These are phyloP conservation scores for Phylloscopus collybita DNA, from an alignment of 2,797 vertebrate genomes.

Conservation along the genomic window DNA sequence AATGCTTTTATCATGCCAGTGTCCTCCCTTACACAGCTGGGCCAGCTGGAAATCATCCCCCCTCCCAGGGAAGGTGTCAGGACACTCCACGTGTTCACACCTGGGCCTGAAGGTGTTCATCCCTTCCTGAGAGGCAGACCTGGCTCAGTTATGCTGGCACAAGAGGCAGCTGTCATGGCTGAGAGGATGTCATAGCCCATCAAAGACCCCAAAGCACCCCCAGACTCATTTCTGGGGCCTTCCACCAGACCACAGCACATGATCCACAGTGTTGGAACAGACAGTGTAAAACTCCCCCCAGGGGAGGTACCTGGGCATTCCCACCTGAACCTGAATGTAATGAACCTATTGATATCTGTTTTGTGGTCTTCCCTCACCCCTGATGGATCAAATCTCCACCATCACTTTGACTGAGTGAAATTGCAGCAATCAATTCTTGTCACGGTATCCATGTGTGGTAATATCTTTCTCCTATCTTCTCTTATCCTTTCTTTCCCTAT, in stretches of 20 bases:
- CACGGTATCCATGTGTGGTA: not conserved
- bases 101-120: not conserved
- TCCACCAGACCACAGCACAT: not conserved
- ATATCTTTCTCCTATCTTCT: not conserved
- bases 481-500: not conserved
- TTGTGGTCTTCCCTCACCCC: rapidly evolving
- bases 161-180: not conserved
- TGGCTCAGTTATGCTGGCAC: not conserved
- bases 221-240: not conserved
- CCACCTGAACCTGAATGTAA: not conserved
- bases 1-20: not conserved
- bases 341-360: not conserved
- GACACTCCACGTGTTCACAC: not conserved
- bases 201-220: not conserved
- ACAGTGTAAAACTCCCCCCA: not conserved
- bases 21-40: not conserved
- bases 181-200: too few species aligned
- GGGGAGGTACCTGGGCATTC: not conserved
- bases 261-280: not conserved
- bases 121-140: not conserved
- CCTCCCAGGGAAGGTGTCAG: not conserved
- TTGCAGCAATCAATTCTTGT: not conserved
- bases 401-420: not conserved
- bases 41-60: not conserved
- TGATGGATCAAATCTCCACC: not conserved